Base-by-base conservation (phyloP, 2,888 invertebrate species). In the Palloptera scutellata region DNA sequence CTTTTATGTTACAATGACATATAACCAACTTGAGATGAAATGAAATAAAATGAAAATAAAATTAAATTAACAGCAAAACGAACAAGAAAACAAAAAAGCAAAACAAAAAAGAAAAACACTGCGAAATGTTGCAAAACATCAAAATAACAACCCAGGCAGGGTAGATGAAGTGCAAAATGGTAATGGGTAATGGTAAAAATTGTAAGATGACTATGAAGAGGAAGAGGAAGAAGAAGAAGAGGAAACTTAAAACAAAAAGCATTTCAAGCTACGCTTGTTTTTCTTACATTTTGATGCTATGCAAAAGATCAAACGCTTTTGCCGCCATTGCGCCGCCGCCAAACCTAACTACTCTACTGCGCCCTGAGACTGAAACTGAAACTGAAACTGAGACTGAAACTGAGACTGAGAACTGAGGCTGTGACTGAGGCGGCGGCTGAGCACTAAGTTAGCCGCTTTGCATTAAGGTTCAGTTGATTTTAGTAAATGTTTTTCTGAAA, bases 1-100 rank as follows among this genome's bases (percentile, higher is more conserved):
- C 80, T 80, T 80, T 80, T 78, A 80, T 80, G 80, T 80, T 79
- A 76, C 80, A 80, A 80, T 80, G 80, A 80, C 80, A 80, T 79
- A 79, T 79, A 73, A 72, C 76, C 75, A 64, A 72, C 70, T 74
- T 75, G 73, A 74, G 76, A 77, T 79, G 73, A 74, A 76, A 74
- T 76, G 73, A 76, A 71, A 73, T 72, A 70, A 72, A 70, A 71
- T 63, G 59, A 66, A 66, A 63, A 43, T 60, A 63, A 64, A 61
- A 69, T 66, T 58, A 61, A 66, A 67, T 54, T 62, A 64, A 67
- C 48, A 69, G 57, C 55, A 60, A 60, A 58, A 67, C 40, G 20
- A 61, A 67, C 61, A 63, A 57, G 41, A 63, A 45, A 40, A 48
- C 40, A 12, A 48, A 57, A 40, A 1, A 19, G 13, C 30, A 54